These are phyloP conservation scores for Gymnoscopelus braueri DNA, from an alignment of 2,797 vertebrate genomes.

Conservation along the genomic window DNA sequence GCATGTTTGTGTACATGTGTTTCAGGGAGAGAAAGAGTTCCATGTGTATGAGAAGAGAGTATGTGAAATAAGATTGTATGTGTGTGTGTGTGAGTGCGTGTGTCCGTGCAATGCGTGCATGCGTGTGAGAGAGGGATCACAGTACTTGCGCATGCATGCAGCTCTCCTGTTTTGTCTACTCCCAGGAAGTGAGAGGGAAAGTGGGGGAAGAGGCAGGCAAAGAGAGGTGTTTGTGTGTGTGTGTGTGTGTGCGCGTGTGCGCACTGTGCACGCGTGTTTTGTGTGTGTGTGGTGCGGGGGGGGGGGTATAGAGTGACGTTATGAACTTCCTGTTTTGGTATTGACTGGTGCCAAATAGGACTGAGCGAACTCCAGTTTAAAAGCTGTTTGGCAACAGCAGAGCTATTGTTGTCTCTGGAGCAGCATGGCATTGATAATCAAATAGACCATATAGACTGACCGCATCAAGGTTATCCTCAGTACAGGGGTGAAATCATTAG, in stretches of 20 bases:
- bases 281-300: constrained; percentile 17
- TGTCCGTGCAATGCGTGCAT: background rate
- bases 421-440: constrained; percentile 52
- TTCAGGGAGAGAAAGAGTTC: no score
- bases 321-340: constrained; percentile 79
- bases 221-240: background rate
- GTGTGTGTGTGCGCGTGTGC: background rate
- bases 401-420: constrained; percentile 57
- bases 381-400: constrained; percentile 53
- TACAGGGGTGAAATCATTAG: no score
- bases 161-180: constrained; percentile 37
- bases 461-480: no score
- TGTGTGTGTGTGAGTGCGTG: constrained; percentile 48
- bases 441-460: constrained; percentile 9
- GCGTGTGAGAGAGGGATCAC: no score
- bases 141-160: no score
- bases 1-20: no score
- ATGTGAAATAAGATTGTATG: background rate
- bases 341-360: constrained; percentile 75
- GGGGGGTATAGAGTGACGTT: constrained; percentile 45
- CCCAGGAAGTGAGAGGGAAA: constrained; percentile 64
- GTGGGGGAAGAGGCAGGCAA: background rate
- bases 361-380: constrained; percentile 41
- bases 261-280: background rate
- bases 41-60: no score